Conservation (phyloP, 2,888 invertebrate species). For the Clivina fossor region DNA sequence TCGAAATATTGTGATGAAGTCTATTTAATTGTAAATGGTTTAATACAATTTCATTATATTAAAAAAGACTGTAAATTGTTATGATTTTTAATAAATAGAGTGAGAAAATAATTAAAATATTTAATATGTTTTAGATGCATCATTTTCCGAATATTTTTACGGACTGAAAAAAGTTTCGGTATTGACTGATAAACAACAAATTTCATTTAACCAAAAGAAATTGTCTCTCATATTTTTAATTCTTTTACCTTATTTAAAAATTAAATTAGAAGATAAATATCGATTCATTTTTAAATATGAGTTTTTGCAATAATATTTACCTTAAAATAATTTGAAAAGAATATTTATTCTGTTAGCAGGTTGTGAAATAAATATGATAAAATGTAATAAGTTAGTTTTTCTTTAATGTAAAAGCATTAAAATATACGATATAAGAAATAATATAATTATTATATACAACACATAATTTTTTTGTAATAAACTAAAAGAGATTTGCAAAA, state of each 20-base stretch:
- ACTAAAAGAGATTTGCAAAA: too few species aligned
- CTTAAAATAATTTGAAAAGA: too few species aligned
- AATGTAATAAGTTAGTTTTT: too few species aligned
- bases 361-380: too few species aligned
- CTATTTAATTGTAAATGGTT: slow-evolving; percentile 66
- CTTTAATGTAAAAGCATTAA: too few species aligned
- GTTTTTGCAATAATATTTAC: too few species aligned
- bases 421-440: too few species aligned
- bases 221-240: slow-evolving; percentile 67
- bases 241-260: slow-evolving; percentile 71
- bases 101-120: background rate
- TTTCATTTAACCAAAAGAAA: slow-evolving; percentile 57
- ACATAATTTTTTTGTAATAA: too few species aligned
- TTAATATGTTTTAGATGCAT: slow-evolving; percentile 46
- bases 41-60: slow-evolving; percentile 76
- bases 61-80: slow-evolving; percentile 67
- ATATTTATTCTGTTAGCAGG: too few species aligned
- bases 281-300: too few species aligned
- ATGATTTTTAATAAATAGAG: background rate
- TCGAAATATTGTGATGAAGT: slow-evolving; percentile 72
- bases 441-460: too few species aligned
- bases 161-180: slow-evolving; percentile 67
- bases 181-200: slow-evolving; percentile 43
- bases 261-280: slow-evolving; percentile 64
- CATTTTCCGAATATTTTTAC: slow-evolving; percentile 84